phyloP scores from a whole-genome alignment of 2,888 invertebrate genomes.

The Himalopsyche japonica region DNA sequence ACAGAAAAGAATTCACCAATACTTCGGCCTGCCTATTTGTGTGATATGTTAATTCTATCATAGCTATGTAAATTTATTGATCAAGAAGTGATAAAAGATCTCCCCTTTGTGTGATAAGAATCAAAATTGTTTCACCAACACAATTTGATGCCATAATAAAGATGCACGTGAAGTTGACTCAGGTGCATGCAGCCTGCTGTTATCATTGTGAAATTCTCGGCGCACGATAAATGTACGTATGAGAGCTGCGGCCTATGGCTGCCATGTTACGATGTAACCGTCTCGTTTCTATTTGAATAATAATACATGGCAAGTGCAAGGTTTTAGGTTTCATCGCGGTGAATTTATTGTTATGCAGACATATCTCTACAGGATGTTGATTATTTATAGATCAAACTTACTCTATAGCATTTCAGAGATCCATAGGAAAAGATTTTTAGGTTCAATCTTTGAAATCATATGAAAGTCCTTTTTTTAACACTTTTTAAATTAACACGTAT shows the following conservation, averaged over 20 bases:
- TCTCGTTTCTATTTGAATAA: background rate
- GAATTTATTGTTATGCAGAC: background rate
- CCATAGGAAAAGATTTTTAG: too few relatives aligned
- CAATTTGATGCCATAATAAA: background rate
- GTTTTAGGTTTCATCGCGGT: background rate
- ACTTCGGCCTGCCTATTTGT: background rate
- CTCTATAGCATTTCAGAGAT: too few relatives aligned
- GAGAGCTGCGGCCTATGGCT: background rate
- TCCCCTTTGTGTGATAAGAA: background rate
- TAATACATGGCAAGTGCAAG: constrained; percentile 3
- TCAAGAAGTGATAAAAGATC: background rate
- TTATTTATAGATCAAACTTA: too few relatives aligned
- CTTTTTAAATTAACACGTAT: too few relatives aligned
- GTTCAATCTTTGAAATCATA: too few relatives aligned
- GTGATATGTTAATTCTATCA: background rate
- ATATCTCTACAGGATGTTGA: background rate
- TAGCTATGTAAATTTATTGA: background rate
- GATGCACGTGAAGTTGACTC: background rate
- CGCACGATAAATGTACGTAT: background rate
- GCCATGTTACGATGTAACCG: background rate
- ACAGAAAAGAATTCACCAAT: too few relatives aligned
- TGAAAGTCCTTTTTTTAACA: too few relatives aligned
- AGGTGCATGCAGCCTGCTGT: too few relatives aligned
- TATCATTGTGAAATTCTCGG: constrained; percentile 1
- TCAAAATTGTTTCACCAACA: background rate